Conservation (phyloP, 2,888 invertebrate species). For the Tenthredo mesomela region DNA sequence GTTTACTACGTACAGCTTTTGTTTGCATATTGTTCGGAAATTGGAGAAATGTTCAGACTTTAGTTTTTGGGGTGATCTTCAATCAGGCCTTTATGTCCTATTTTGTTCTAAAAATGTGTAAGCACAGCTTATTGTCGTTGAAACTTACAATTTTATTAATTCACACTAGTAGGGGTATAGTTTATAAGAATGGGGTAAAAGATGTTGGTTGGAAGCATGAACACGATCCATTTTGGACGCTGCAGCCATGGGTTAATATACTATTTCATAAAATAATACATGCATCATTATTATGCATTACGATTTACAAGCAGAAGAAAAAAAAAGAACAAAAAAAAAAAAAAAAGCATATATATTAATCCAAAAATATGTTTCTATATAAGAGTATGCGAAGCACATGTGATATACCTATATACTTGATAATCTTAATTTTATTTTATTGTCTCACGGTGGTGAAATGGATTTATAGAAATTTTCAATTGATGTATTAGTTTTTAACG, state of each 20-base stretch:
- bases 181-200: neutral
- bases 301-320: neutral
- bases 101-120: neutral
- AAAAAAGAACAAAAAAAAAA: neutral
- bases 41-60: neutral
- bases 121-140: neutral
- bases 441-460: constrained; percentile 4
- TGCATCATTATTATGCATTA: constrained; percentile 4
- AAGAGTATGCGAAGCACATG: constrained; percentile 42
- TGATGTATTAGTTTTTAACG: neutral
- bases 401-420: constrained; percentile 41
- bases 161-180: neutral
- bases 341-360: constrained; percentile 12
- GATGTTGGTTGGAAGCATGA: neutral
- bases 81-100: neutral
- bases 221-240: neutral
- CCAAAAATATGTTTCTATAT: constrained; percentile 36
- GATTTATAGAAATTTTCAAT: constrained; percentile 14
- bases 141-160: neutral
- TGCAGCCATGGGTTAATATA: constrained; percentile 2
- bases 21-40: neutral
- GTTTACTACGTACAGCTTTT: neutral
- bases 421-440: constrained; percentile 37
- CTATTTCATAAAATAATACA: constrained; percentile 7
- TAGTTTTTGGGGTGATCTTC: neutral